A percentile compares a stretch with the other conserved stretches of the same genome.
These are phyloP conservation scores for Artibeus lituratus DNA, from an alignment of 2,797 vertebrate genomes.

Conservation along the genomic window DNA sequence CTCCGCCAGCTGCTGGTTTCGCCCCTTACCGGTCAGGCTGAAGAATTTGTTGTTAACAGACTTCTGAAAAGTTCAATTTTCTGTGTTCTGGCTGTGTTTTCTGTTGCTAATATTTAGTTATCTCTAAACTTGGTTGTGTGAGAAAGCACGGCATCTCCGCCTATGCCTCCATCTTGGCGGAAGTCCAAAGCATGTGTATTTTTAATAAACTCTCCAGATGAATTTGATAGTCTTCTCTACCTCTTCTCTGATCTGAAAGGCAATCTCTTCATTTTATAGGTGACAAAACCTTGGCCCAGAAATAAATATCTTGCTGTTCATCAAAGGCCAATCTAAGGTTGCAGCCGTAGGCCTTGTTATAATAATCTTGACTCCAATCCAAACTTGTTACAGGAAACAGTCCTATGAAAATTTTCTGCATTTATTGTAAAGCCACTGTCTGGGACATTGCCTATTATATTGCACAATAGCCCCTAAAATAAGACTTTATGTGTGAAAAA, in stretches of 20 bases:
- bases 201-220: not conserved
- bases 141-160: no score
- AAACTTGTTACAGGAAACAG: not conserved
- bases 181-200: not conserved
- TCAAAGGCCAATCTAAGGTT: not conserved
- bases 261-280: not conserved
- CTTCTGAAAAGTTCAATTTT: no score
- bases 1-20: no score
- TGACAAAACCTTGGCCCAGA: not conserved
- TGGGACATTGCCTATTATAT: not conserved
- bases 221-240: not conserved
- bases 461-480: not conserved
- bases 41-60: no score
- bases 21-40: no score
- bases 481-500: not conserved
- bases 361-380: not conserved
- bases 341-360: not conserved
- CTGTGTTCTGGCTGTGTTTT: no score
- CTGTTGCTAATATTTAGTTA: no score
- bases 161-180: no score
- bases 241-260: not conserved
- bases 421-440: not conserved
- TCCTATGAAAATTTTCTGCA: not conserved
- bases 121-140: no score
- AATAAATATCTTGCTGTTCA: not conserved